phyloP scores from a whole-genome alignment of 2,797 vertebrate genomes.

The Alcedo atthis region DNA sequence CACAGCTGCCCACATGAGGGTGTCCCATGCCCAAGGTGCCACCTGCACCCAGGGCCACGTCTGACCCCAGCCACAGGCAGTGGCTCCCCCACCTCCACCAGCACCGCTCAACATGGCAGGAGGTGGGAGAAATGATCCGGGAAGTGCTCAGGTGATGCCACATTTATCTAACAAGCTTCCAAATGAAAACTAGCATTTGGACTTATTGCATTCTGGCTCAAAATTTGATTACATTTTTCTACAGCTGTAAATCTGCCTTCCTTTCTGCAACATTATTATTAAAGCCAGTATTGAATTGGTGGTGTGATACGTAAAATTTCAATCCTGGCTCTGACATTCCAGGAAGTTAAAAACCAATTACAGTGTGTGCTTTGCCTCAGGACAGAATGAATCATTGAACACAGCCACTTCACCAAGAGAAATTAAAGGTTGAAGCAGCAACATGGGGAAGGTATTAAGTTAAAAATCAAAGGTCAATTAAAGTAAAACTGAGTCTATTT shows the following conservation, averaged over 20 bases:
- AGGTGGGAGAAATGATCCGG: not conserved
- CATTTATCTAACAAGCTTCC: slow-evolving; percentile 77
- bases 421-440: slow-evolving; percentile 62
- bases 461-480: slow-evolving; percentile 78
- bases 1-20: rapidly evolving
- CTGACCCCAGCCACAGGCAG: not conserved
- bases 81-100: rapidly evolving
- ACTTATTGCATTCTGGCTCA: slow-evolving; percentile 78
- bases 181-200: slow-evolving; percentile 80
- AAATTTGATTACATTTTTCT: slow-evolving; percentile 84
- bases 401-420: slow-evolving; percentile 60
- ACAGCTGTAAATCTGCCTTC: slow-evolving; percentile 80
- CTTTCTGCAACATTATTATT: slow-evolving; percentile 81
- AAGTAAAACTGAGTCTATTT: slow-evolving; percentile 73
- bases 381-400: slow-evolving; percentile 78
- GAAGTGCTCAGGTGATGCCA: slow-evolving; percentile 41
- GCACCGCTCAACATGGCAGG: rapidly evolving
- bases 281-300: slow-evolving; percentile 76
- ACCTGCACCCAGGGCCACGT: not conserved
- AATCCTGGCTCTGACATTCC: slow-evolving; percentile 82
- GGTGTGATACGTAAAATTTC: slow-evolving; percentile 80
- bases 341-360: slow-evolving; percentile 85
- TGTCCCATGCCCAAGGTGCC: rapidly evolving
- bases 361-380: slow-evolving; percentile 77
- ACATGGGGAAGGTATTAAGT: slow-evolving; percentile 45